Evolutionary conservation across 1,140 invertebrate species (phyloP), one percentile per base, ranked within the genome.

Genomic region (Pomacea maculata): DNA sequence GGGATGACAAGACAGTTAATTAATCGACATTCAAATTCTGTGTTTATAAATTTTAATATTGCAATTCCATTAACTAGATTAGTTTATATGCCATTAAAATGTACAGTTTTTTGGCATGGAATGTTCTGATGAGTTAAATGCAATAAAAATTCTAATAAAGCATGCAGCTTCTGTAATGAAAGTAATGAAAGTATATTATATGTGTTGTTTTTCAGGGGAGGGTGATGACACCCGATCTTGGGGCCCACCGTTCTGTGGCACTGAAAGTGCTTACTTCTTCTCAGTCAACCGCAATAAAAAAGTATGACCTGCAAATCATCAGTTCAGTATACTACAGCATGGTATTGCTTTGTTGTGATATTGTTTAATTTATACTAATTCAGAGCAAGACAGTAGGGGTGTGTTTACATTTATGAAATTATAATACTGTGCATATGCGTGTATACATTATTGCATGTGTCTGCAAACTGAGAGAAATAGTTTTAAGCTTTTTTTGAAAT

Each of bases 201-300:
- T 54, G 19, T n/a, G 34, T 61, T 79, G n/a, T 82, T 80, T 83
- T 77, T 8, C 94, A 71, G 94, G 93, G 10, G 91, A 88, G n/a
- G 97, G 97, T 3, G 98, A 99, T 92, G 97, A 99, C 85, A 94
- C 96, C 0, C 92, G 98, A 68, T 94, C 94, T 75, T 99, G 97
- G 97, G 97, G 96, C 0, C 97, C 98, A 9, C 98, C 98, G 0
- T 97, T 97, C 90, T 91, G 97, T 68, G 89, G 93, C 34, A 72
- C 85, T 67, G 95, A 97, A 86, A 94, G 95, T 45, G 95, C 94
- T 79, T 99, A 99, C 88, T 99, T 97, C 91, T 87, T 96, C 10
- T 93, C 95, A 57, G 92, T 97, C 0, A 99, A 99, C 92, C 94
- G 98, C 83, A 99, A 99, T 90, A 99, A 99, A 91, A 96, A 97